Evolutionary conservation across 2,113 vertebrate species (phyloP), one percentile per base, ranked within the genome.

Genomic region (Odocoileus virginianus): DNA sequence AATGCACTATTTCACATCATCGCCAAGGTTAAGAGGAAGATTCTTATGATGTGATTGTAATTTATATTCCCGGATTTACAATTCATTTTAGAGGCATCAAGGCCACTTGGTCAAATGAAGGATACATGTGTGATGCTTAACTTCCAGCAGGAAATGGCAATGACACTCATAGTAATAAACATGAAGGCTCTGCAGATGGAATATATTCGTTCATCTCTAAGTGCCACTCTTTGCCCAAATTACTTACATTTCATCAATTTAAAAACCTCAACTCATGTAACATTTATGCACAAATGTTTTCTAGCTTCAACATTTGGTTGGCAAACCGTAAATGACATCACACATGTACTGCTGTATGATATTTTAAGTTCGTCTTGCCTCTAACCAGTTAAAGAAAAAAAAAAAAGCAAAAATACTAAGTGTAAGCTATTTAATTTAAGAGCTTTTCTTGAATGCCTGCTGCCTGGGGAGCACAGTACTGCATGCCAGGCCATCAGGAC

Each of bases 1-100:
- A 81, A 78, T 9, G 43, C 36, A 81, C 12, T 10, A 47, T 58
- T 87, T 94, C 88, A 78, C 4, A 50, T 92, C 87, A 64, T 2
- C 7, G 67, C 71, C 67, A 45, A 97, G 90, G 90, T 87, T 82
- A 89, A 92, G 87, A 87, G 84, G 67, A 92, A 85, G 90, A 92
- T 84, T 64, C 2, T 57, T 71, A 52, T 21, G 61, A 61, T 57
- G 55, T 17, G 84, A 90, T 40, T 85, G 28, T 83, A 71, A 76
- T 87, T 95, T 86, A 87, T 52, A 91, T 79, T 58, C 40, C 67
- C 2, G 0, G 50, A 21, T 84, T 78, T 28, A 8, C 47, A 47
- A n/a, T 76, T 90, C 90, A 82, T 82, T 95, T 33, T 40, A n/a
- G 87, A 71, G 81, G 21, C 74, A 90, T 50, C 0, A 13, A 96